These are phyloP conservation scores for Fratercula arctica DNA, from an alignment of 2,797 vertebrate species.

Conservation along the genomic window DNA sequence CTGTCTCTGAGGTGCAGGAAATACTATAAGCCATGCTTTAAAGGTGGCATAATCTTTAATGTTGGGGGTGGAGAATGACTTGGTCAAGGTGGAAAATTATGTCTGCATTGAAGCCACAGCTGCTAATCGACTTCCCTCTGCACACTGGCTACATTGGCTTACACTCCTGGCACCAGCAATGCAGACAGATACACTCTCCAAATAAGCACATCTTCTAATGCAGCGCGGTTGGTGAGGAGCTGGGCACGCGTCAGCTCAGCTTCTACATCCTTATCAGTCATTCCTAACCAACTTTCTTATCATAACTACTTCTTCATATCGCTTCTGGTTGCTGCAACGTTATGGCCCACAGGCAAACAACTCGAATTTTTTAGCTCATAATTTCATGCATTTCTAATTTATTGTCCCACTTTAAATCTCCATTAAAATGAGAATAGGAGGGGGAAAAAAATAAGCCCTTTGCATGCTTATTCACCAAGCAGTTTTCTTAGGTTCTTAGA, in stretches of 20 bases:
- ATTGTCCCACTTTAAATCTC: conserved; percentile 70
- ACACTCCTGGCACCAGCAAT: background rate
- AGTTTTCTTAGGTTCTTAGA: conserved; percentile 69
- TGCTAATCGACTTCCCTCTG: background rate
- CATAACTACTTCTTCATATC: background rate
- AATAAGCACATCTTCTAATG: background rate
- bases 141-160: background rate
- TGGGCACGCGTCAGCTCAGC: background rate
- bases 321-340: background rate
- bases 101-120: background rate
- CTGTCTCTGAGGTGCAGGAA: background rate
- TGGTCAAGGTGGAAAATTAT: background rate
- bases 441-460: background rate
- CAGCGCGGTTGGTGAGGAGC: background rate
- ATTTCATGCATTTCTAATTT: conserved; percentile 70
- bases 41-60: background rate
- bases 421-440: conserved; percentile 60
- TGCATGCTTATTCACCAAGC: conserved; percentile 20
- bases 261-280: background rate
- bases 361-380: conserved; percentile 39
- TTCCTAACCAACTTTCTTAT: background rate
- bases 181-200: background rate
- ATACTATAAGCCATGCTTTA: background rate
- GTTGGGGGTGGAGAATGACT: background rate
- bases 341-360: conserved; percentile 34